Evolutionary conservation across 2,797 vertebrate genomes (phyloP).

Genomic region (Eulemur mongoz): DNA sequence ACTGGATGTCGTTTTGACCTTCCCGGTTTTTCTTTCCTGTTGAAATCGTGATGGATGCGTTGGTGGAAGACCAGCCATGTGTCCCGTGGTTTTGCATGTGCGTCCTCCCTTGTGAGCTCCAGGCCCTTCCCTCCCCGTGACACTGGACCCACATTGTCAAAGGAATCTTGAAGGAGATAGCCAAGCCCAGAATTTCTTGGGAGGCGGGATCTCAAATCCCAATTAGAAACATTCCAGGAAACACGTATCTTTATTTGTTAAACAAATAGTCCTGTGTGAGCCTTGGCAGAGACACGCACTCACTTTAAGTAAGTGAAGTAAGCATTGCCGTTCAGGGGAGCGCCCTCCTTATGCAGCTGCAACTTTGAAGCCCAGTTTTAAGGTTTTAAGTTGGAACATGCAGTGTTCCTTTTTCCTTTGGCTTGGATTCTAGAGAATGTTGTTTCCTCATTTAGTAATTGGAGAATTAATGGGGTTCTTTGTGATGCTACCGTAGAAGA

Average conservation of each 20-base stretch:
- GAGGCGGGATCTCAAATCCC: conserved; percentile 8
- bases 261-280: conserved; percentile 54
- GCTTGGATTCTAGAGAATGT: conserved; percentile 44
- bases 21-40: conserved; percentile 51
- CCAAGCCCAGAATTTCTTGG: conserved; percentile 36
- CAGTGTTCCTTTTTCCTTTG: conserved; percentile 45
- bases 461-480: conserved; percentile 70
- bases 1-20: conserved; percentile 61
- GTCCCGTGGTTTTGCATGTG: neutral
- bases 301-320: conserved; percentile 51
- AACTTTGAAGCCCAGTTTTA: conserved; percentile 47
- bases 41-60: conserved; percentile 61
- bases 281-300: conserved; percentile 20
- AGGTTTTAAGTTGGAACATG: conserved; percentile 43
- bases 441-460: conserved; percentile 64
- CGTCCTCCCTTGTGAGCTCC: neutral
- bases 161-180: neutral
- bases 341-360: neutral
- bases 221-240: conserved; percentile 70
- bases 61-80: conserved; percentile 27
- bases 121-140: neutral
- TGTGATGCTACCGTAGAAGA: conserved; percentile 66
- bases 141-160: neutral
- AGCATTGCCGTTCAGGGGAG: neutral
- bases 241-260: conserved; percentile 70